phyloP scores from a whole-genome alignment of 2,888 invertebrate genomes.

The Palloptera scutellata region DNA sequence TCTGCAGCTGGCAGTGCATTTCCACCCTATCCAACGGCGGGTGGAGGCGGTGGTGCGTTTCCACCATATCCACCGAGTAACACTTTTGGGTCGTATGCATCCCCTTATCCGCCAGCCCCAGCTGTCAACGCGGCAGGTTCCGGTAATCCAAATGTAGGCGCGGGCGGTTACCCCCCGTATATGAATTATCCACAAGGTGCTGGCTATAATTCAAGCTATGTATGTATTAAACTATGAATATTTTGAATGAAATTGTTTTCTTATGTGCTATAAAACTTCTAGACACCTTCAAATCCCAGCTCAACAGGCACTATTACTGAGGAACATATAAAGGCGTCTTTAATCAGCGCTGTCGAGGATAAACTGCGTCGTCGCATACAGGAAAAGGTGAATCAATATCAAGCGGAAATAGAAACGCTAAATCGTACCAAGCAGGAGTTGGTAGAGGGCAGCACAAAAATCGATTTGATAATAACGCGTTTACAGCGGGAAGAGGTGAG shows the following conservation, averaged over 20 bases:
- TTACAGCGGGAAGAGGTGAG: slow-evolving; percentile 76
- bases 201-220: slow-evolving; percentile 56
- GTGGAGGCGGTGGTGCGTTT: slow-evolving; percentile 59
- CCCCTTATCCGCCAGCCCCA: slow-evolving; percentile 64
- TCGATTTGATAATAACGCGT: slow-evolving; percentile 80
- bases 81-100: slow-evolving; percentile 64
- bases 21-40: slow-evolving; percentile 67
- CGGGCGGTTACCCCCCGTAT: slow-evolving; percentile 67
- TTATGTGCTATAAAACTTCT: background rate
- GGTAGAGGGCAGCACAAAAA: slow-evolving; percentile 80
- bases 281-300: slow-evolving; percentile 63
- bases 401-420: slow-evolving; percentile 90
- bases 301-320: slow-evolving; percentile 87
- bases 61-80: slow-evolving; percentile 61
- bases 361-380: slow-evolving; percentile 86
- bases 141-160: slow-evolving; percentile 43
- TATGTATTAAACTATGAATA: slow-evolving; percentile 37
- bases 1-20: slow-evolving; percentile 46
- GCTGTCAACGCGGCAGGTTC: slow-evolving; percentile 25
- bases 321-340: slow-evolving; percentile 92
- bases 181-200: slow-evolving; percentile 61
- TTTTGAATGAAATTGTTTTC: slow-evolving; percentile 6
- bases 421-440: slow-evolving; percentile 87
- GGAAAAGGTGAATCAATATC: slow-evolving; percentile 89
- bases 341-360: slow-evolving; percentile 95